These are phyloP conservation scores for Mnemiopsis leidyi DNA, from an alignment of 37 sponge, comb jelly and placozoan species.

Conservation along the genomic window DNA sequence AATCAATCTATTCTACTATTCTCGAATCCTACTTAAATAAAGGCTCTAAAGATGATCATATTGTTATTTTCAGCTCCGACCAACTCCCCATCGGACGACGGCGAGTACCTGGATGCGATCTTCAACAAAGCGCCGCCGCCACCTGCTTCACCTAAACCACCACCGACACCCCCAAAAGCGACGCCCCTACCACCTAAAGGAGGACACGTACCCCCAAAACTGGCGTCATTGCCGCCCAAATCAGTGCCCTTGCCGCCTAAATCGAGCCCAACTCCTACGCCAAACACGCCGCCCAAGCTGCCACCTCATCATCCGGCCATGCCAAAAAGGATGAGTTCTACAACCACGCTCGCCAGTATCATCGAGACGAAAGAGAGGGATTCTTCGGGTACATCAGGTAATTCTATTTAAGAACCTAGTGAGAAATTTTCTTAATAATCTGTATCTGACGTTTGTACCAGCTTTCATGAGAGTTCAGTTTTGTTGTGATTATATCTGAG, in stretches of 20 bases:
- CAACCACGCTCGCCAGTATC: constrained; percentile 20
- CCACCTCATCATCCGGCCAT: background rate
- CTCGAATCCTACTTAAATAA: too few relatives aligned
- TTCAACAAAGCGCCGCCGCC: constrained; percentile 17
- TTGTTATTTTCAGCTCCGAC: constrained; percentile 59
- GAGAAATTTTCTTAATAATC: too few relatives aligned
- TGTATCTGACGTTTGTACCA: too few relatives aligned
- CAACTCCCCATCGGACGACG: background rate
- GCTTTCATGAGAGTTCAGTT: too few relatives aligned
- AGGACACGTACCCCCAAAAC: background rate
- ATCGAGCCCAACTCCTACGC: background rate
- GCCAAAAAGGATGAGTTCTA: constrained; percentile 1
- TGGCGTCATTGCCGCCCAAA: background rate
- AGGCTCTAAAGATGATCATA: too few relatives aligned
- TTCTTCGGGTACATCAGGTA: constrained; percentile 59
- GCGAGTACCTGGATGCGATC: constrained; percentile 31
- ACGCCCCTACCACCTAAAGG: background rate
- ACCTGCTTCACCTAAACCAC: background rate
- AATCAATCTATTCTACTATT: too few relatives aligned
- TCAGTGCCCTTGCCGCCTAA: background rate
- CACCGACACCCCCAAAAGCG: background rate
- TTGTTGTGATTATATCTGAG: too few relatives aligned
- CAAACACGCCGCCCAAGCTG: background rate
- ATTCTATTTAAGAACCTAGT: too few relatives aligned
- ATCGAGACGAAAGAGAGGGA: constrained; percentile 59